Evolutionary conservation across 2,113 vertebrate species (phyloP).

Genomic region (Alethe castanea): DNA sequence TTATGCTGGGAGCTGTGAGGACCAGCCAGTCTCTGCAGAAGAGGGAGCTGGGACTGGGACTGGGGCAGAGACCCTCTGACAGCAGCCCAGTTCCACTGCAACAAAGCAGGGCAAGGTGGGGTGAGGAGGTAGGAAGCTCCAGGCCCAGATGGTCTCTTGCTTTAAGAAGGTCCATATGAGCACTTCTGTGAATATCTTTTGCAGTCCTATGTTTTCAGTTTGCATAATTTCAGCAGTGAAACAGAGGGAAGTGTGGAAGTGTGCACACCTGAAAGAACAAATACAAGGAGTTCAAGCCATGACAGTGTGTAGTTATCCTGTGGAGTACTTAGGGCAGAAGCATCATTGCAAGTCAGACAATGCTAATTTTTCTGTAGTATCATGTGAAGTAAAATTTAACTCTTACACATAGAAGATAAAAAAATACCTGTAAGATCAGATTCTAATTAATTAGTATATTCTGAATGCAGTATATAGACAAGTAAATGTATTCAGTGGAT

Average conservation of each 20-base stretch:
- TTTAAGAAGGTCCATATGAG: not conserved
- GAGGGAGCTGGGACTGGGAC: not conserved
- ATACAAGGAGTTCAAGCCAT: not conserved
- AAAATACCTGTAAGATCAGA: not conserved
- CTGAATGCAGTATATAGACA: not conserved
- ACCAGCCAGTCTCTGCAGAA: accelerated
- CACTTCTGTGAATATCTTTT: not conserved
- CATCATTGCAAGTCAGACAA: not conserved
- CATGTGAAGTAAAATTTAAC: not conserved
- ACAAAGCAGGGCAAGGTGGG: not conserved
- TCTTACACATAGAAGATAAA: not conserved
- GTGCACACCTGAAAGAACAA: not conserved
- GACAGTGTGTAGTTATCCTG: not conserved
- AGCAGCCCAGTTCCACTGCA: not conserved
- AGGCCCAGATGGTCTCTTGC: not conserved
- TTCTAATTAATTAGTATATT: not conserved
- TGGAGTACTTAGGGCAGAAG: not conserved
- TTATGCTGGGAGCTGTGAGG: not conserved
- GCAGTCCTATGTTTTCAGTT: not conserved
- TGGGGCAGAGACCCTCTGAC: not conserved
- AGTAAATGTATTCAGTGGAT: not conserved
- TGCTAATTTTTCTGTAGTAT: not conserved
- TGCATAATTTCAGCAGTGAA: not conserved
- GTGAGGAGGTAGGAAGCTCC: not conserved
- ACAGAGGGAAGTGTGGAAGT: not conserved